Percentiles rank a stretch among this genome's conserved stretches.
These are phyloP conservation scores for Neomorphus geoffroyi DNA, from an alignment of 2,797 vertebrate genomes.

Conservation along the genomic window DNA sequence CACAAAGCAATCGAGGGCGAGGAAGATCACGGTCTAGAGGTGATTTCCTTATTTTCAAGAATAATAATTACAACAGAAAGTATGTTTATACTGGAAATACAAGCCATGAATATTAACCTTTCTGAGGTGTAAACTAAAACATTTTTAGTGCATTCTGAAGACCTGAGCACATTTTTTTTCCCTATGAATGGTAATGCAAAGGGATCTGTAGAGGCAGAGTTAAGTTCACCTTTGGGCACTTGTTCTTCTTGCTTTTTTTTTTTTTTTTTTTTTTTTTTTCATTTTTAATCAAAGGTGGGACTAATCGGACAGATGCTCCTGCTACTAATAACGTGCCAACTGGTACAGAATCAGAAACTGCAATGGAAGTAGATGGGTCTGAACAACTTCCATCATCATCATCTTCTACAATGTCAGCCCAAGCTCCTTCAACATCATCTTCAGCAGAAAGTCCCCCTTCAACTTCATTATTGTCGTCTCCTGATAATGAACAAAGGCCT, in stretches of 20 bases:
- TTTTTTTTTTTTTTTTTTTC: background rate
- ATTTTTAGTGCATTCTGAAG: background rate
- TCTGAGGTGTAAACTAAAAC: background rate
- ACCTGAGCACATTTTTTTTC: background rate
- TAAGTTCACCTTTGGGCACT: slow-evolving; percentile 25
- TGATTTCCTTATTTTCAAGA: slow-evolving; percentile 57
- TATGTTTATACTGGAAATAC: background rate
- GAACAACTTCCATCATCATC: slow-evolving; percentile 79
- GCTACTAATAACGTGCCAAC: slow-evolving; percentile 62
- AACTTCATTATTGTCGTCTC: slow-evolving; percentile 80
- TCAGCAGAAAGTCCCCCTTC: slow-evolving; percentile 78
- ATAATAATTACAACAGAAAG: background rate
- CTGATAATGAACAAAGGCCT: slow-evolving; percentile 84
- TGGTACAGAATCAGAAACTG: slow-evolving; percentile 73
- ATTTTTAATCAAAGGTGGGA: slow-evolving; percentile 76
- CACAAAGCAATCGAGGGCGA: slow-evolving; percentile 90
- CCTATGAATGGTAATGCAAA: background rate
- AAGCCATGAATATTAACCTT: background rate
- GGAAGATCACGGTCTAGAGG: slow-evolving; percentile 89
- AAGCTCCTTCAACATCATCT: slow-evolving; percentile 81
- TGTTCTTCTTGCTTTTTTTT: background rate
- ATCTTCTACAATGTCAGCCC: slow-evolving; percentile 79
- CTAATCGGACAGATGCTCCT: slow-evolving; percentile 79
- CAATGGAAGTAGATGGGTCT: slow-evolving; percentile 78
- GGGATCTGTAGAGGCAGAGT: background rate